Base-by-base conservation (phyloP, 2,113 vertebrate genomes). In the Tringa solitaria region DNA sequence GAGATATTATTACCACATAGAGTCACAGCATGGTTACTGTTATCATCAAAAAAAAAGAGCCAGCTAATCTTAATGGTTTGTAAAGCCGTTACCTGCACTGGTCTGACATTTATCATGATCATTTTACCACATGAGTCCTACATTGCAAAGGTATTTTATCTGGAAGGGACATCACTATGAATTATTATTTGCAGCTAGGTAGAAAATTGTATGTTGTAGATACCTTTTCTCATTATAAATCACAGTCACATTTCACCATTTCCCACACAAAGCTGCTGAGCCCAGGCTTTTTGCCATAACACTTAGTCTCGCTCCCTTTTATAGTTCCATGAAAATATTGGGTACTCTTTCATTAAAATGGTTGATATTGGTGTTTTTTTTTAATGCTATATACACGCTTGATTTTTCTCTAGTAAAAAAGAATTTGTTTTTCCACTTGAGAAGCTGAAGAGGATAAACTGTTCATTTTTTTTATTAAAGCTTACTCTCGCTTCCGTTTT, bases 201-300 rank as follows among this genome's bases (percentile, higher is more conserved):
- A 98, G 99, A 99, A 99, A 99, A 99, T 99, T 99, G 99, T 99
- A 99, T 99, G 99, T 99, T 99, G 99, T 99, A 98, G 98, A 99
- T 98, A 98, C 98, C 98, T 98, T 98, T 98, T 98, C 98, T 98
- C 96, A 98, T 98, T 98, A 99, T 99, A 99, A 99, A 99, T 99
- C 99, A 99, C 98, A 98, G 98, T 99, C 99, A 98, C 98, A 98
- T 99, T 98, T 98, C 98, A 98, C 98, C 98, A 98, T 98, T 99
- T 98, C 97, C 98, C 97, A 97, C 98, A 98, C 97, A 98, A 99
- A 99, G 98, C 98, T 99, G 99, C 99, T 99, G 99, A 99, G 99
- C 92, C 97, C 90, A 97, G 98, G 97, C 90, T 98, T 98, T 98
- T 98, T 97, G 93, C 97, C 95, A 96, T 91, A 91, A 97, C 96